Percentiles rank a stretch among this genome's conserved stretches.
These are phyloP conservation scores for Danio aesculapii DNA, from an alignment of 2,797 vertebrate genomes.

Conservation along the genomic window DNA sequence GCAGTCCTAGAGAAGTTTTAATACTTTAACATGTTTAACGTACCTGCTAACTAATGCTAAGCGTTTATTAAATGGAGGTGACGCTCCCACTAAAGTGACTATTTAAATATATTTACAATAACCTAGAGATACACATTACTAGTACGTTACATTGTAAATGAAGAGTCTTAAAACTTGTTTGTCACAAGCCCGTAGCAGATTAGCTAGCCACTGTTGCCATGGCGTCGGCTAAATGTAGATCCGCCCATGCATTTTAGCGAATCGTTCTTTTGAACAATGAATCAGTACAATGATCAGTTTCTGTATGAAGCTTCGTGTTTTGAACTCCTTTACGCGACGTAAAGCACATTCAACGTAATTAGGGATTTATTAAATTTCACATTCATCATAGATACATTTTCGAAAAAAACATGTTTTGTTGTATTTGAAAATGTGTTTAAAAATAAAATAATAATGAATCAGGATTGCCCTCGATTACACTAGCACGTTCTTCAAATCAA, in stretches of 20 bases:
- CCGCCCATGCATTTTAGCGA: not conserved
- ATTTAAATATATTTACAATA: not conserved
- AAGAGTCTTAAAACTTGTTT: not conserved
- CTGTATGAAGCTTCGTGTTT: too few species aligned
- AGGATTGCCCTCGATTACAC: too few species aligned
- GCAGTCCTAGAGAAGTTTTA: not conserved
- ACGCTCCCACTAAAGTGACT: not conserved
- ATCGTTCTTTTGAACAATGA: not conserved
- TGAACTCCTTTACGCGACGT: too few species aligned
- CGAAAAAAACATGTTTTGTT: too few species aligned
- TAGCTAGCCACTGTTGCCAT: slow-evolving; percentile 43
- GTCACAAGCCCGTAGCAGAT: not conserved
- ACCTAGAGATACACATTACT: not conserved
- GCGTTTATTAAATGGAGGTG: not conserved
- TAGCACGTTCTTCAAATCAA: too few species aligned
- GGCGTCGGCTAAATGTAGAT: not conserved
- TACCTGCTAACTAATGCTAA: not conserved
- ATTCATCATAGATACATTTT: too few species aligned
- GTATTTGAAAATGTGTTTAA: too few species aligned
- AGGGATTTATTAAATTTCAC: too few species aligned
- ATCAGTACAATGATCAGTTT: not conserved
- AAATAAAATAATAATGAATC: too few species aligned
- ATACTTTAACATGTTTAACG: not conserved
- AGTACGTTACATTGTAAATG: not conserved
- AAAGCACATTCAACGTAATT: too few species aligned